These are phyloP conservation scores for Zalophus californianus DNA, from an alignment of 2,797 vertebrate genomes.

Conservation along the genomic window DNA sequence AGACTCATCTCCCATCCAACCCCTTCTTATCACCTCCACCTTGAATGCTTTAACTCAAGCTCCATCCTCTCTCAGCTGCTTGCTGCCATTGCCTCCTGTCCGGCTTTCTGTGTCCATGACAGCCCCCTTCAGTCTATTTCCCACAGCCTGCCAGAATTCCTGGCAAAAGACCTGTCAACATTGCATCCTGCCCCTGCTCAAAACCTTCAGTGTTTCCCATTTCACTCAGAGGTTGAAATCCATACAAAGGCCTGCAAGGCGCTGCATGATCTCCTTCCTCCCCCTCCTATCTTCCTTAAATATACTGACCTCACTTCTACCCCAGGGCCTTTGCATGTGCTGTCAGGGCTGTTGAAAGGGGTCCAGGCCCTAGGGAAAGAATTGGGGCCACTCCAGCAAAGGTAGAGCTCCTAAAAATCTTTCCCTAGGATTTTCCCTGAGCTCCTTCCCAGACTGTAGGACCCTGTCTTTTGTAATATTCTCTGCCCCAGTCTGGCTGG, in stretches of 20 bases:
- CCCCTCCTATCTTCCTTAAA: background rate
- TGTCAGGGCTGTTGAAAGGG: background rate
- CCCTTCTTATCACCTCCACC: background rate
- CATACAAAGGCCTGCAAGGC: background rate
- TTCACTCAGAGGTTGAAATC: background rate
- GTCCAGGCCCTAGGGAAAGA: background rate
- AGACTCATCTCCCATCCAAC: background rate
- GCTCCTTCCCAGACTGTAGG: background rate
- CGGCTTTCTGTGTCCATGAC: background rate
- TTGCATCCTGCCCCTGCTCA: background rate
- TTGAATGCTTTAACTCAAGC: background rate
- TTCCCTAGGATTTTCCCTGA: background rate
- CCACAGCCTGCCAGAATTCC: background rate
- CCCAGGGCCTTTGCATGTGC: slow-evolving; percentile 13
- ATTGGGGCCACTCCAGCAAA: background rate
- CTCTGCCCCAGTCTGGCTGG: background rate
- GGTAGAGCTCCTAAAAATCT: background rate
- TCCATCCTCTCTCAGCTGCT: background rate
- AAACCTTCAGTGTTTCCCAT: background rate
- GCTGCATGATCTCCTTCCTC: background rate
- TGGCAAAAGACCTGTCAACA: background rate
- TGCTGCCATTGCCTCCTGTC: background rate
- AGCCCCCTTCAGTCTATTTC: background rate
- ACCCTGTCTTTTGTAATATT: background rate
- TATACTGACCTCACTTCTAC: background rate